These are phyloP conservation scores for Cliona cf. orientalis DNA, from an alignment of 37 sponge, comb jelly and placozoan genomes.

Conservation along the genomic window DNA sequence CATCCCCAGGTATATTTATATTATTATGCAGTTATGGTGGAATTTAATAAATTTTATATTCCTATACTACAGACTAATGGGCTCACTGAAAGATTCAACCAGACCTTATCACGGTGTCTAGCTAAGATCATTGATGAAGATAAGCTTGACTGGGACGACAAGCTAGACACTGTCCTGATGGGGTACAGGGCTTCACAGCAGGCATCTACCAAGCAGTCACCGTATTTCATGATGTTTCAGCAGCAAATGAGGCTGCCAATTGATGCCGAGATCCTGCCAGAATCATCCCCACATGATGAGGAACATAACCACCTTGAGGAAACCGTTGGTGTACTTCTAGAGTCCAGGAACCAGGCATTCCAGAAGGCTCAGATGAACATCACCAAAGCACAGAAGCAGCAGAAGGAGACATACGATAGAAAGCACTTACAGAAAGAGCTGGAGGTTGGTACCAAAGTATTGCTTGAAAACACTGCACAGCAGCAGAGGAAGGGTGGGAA, in stretches of 20 bases:
- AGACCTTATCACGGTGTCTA: slow-evolving; percentile 18
- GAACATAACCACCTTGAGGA: neutral
- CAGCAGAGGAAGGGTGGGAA: slow-evolving; percentile 33
- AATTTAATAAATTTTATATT: neutral
- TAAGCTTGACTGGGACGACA: slow-evolving; percentile 46
- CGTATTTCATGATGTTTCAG: slow-evolving; percentile 28
- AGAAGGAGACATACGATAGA: neutral
- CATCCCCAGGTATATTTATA: slow-evolving; percentile 48
- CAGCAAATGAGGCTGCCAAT: slow-evolving; percentile 15
- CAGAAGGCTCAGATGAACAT: neutral
- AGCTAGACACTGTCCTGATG: slow-evolving; percentile 40
- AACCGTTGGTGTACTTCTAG: neutral
- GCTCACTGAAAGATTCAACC: slow-evolving; percentile 50
- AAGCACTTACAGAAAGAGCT: neutral
- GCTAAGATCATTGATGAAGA: slow-evolving; percentile 36
- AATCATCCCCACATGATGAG: neutral
- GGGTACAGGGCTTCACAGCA: slow-evolving; percentile 44
- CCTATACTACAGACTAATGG: slow-evolving; percentile 53
- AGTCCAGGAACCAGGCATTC: neutral
- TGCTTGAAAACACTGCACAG: slow-evolving; percentile 28
- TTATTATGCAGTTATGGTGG: neutral
- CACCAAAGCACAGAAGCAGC: neutral
- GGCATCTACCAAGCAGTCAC: slow-evolving; percentile 29
- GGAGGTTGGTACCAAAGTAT: slow-evolving; percentile 10
- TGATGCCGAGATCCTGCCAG: slow-evolving; percentile 4